Conservation (phyloP, 2,797 vertebrate species). For the Eulemur rubriventer region DNA sequence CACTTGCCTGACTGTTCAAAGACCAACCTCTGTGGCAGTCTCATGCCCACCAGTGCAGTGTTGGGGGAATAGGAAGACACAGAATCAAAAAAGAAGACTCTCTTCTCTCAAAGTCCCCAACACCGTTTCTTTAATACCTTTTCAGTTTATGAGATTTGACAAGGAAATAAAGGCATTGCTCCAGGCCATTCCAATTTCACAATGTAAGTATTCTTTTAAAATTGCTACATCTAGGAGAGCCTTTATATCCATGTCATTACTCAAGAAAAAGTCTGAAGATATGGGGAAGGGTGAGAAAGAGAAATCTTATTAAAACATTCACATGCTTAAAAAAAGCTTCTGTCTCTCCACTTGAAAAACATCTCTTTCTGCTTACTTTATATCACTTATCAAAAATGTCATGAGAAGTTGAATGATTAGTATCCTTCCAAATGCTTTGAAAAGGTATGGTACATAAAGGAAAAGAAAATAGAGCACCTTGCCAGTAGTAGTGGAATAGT, state of each 20-base stretch:
- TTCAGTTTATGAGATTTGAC: constrained; percentile 73
- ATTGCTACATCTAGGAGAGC: constrained; percentile 59
- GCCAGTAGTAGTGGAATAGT: background rate
- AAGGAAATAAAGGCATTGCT: constrained; percentile 78
- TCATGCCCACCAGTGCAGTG: constrained; percentile 30
- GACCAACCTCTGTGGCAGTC: constrained; percentile 16
- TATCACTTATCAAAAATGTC: constrained; percentile 37
- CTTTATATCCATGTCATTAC: constrained; percentile 75
- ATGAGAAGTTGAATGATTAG: background rate
- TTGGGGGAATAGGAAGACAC: constrained; percentile 38
- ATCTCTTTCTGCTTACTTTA: background rate
- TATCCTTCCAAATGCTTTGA: constrained; percentile 56
- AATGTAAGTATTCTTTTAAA: constrained; percentile 74
- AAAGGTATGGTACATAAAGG: constrained; percentile 30
- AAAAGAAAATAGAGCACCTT: constrained; percentile 24
- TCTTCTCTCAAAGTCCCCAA: constrained; percentile 62
- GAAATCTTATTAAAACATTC: constrained; percentile 70
- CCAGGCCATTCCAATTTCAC: constrained; percentile 76
- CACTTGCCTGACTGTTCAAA: constrained; percentile 55
- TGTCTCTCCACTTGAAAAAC: constrained; percentile 46
- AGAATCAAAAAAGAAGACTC: constrained; percentile 50
- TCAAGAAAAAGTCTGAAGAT: constrained; percentile 69
- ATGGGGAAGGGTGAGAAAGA: background rate
- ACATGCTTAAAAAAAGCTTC: background rate
- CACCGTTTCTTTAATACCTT: constrained; percentile 72